These are phyloP conservation scores for Riparia riparia DNA, from an alignment of 2,113 vertebrate genomes.

Conservation along the genomic window DNA sequence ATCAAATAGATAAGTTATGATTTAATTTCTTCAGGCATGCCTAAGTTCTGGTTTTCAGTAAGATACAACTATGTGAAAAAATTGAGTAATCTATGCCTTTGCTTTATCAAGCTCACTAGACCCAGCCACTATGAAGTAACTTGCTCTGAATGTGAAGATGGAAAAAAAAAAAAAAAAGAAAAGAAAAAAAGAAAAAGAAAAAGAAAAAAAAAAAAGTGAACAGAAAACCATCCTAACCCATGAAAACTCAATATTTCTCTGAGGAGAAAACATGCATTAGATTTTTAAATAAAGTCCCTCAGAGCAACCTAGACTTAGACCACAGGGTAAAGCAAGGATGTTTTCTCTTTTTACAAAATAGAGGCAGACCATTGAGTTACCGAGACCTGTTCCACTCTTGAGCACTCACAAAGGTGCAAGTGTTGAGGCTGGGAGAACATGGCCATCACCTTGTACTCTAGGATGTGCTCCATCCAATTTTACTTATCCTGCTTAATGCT, in stretches of 20 bases:
- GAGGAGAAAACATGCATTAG: background rate
- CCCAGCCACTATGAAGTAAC: background rate
- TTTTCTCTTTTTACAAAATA: background rate
- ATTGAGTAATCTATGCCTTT: background rate
- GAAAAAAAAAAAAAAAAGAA: background rate
- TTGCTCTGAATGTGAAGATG: background rate
- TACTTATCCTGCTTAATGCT: conserved; percentile 16
- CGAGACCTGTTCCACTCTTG: background rate
- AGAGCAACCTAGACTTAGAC: background rate
- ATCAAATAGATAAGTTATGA: background rate
- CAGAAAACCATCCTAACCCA: background rate
- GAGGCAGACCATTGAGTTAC: background rate
- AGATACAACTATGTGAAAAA: background rate
- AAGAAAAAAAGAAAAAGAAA: background rate
- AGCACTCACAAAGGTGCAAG: background rate
- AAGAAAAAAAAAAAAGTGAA: background rate
- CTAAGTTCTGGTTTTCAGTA: background rate
- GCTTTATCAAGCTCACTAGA: background rate
- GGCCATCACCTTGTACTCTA: conserved; percentile 30
- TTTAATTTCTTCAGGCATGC: background rate
- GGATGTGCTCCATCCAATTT: conserved; percentile 5
- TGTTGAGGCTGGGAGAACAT: background rate
- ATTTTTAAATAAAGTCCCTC: background rate
- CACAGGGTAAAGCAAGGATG: background rate
- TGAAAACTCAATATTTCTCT: background rate